Percentiles rank a stretch among this genome's conserved stretches.
Conservation (phyloP, 2,888 invertebrate genomes). For the Nomada lathburiana region DNA sequence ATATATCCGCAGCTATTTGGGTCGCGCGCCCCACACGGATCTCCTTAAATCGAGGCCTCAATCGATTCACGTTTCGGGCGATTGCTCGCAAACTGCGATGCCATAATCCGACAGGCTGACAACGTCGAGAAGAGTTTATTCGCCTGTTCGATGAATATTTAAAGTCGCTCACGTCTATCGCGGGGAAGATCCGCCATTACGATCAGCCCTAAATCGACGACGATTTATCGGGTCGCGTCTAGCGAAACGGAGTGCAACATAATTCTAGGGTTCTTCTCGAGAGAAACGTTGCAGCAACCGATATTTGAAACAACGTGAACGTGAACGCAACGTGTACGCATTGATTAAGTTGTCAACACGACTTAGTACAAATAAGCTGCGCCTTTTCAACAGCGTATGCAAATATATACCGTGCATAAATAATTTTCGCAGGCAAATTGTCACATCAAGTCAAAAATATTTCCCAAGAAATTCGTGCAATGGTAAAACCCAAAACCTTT, state of each 20-base stretch:
- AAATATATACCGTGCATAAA: too few relatives aligned
- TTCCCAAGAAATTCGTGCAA: too few relatives aligned
- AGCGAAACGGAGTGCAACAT: not conserved
- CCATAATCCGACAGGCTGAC: not conserved
- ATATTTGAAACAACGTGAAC: too few relatives aligned
- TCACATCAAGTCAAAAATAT: too few relatives aligned
- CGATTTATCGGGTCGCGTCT: constrained; percentile 30
- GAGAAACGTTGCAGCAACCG: not conserved
- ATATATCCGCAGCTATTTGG: not conserved
- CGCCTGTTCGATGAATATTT: constrained; percentile 1
- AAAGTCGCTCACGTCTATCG: not conserved
- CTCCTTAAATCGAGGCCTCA: not conserved
- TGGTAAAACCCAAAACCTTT: too few relatives aligned
- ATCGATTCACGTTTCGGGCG: not conserved
- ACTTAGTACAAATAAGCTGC: too few relatives aligned
- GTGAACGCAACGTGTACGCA: too few relatives aligned
- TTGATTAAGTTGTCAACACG: too few relatives aligned
- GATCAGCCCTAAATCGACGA: not conserved
- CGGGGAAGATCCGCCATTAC: not conserved
- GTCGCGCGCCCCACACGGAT: too few relatives aligned
- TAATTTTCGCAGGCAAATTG: too few relatives aligned
- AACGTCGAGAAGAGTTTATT: not conserved
- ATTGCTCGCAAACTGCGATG: not conserved
- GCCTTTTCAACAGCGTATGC: too few relatives aligned
- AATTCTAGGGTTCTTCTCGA: not conserved